Evolutionary conservation across 2,113 vertebrate species (phyloP).

Genomic region (Myrmecobius fasciatus): DNA sequence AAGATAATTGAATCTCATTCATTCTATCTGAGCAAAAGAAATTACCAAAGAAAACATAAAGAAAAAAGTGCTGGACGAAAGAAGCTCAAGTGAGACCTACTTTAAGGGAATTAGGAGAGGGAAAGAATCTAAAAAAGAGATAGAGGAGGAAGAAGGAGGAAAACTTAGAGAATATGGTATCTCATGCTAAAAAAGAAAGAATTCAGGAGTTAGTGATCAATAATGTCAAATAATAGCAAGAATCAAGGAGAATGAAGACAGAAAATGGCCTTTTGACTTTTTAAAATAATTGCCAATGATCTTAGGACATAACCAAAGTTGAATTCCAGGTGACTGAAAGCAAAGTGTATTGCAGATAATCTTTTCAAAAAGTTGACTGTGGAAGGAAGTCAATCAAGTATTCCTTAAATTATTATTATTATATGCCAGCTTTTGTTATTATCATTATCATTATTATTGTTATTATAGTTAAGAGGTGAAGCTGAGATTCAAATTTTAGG

Average conservation of each 20-base stretch:
- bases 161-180: too few relatives aligned
- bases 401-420: too few relatives aligned
- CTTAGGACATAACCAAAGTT: too few relatives aligned
- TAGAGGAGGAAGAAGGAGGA: not conserved
- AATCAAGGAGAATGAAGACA: too few relatives aligned
- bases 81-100: not conserved
- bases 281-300: too few relatives aligned
- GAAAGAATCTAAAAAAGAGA: not conserved
- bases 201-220: too few relatives aligned
- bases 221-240: too few relatives aligned
- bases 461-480: not conserved
- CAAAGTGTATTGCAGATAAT: not conserved
- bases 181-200: too few relatives aligned
- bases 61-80: not conserved
- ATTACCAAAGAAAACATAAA: not conserved
- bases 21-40: not conserved
- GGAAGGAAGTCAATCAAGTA: not conserved
- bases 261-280: too few relatives aligned
- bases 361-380: not conserved
- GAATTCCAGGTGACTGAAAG: too few relatives aligned
- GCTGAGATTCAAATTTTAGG: not conserved
- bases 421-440: not conserved
- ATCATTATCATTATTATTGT: not conserved
- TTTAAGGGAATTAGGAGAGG: not conserved
- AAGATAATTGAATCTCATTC: not conserved